These are phyloP conservation scores for Bilobella aurantiaca DNA, from an alignment of 1,140 invertebrate species.

Conservation along the genomic window DNA sequence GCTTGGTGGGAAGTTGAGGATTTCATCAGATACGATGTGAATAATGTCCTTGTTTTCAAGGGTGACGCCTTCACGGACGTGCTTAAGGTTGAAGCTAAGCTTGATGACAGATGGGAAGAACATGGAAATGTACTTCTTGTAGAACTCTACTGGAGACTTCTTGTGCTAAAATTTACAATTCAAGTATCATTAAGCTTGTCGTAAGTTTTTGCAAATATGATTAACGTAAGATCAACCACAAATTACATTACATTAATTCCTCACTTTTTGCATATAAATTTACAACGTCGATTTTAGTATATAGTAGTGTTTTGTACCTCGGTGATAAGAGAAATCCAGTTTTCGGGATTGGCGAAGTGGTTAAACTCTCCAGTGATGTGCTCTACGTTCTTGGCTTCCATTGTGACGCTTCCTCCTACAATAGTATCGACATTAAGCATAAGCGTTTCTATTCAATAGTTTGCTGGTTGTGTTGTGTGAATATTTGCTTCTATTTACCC, in stretches of 20 bases:
- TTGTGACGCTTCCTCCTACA: neutral
- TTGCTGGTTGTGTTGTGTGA: too few species aligned
- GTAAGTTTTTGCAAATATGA: too few species aligned
- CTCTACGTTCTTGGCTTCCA: neutral
- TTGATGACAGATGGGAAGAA: neutral
- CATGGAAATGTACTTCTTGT: neutral
- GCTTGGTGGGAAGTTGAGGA: neutral
- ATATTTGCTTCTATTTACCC: neutral
- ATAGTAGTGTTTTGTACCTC: neutral
- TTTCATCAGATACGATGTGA: neutral
- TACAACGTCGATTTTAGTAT: too few species aligned
- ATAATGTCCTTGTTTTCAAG: neutral
- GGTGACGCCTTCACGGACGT: neutral
- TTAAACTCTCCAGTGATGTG: neutral
- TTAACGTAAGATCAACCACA: too few species aligned
- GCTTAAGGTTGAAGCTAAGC: neutral
- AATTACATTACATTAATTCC: too few species aligned
- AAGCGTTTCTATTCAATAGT: neutral
- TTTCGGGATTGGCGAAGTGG: neutral
- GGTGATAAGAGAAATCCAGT: neutral
- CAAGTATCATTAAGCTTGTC: too few species aligned
- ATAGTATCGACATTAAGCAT: neutral
- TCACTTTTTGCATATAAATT: too few species aligned
- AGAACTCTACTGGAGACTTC: too few species aligned
- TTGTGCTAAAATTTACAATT: too few species aligned